phyloP scores from a whole-genome alignment of 2,797 vertebrate species.

The Petrocephalus schoutedeni region DNA sequence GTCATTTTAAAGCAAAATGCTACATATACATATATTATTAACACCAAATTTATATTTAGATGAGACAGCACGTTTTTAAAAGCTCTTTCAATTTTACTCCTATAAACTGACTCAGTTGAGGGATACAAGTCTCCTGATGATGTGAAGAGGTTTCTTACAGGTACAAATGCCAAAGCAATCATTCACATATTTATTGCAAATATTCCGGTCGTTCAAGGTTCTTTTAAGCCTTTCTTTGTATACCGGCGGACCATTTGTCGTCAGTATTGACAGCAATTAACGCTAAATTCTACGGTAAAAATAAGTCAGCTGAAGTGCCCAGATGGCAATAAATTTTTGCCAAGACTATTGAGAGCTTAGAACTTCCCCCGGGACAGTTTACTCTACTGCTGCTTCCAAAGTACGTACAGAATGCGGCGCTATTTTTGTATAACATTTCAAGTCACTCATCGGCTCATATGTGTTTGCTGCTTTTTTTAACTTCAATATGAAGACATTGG shows the following conservation, averaged over 20 bases:
- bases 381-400: constrained; percentile 24
- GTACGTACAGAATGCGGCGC: constrained; percentile 3
- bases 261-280: neutral
- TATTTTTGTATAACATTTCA: constrained; percentile 1
- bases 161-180: neutral
- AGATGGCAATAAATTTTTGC: constrained; percentile 26
- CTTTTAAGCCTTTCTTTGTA: neutral
- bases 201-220: neutral
- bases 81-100: neutral
- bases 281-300: neutral
- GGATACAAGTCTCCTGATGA: neutral
- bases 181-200: neutral
- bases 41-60: neutral
- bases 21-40: neutral
- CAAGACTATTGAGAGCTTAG: constrained; percentile 29
- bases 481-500: neutral
- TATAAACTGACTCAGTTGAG: neutral
- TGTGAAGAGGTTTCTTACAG: neutral
- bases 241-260: neutral
- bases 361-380: constrained; percentile 25
- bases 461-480: neutral
- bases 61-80: neutral
- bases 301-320: neutral
- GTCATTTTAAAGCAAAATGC: neutral
- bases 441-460: neutral